A percentile compares a stretch with the other conserved stretches of the same genome.
Evolutionary conservation across 37 sponge, comb jelly and placozoan species (phyloP).

Genomic region (Oopsacas minuta): DNA sequence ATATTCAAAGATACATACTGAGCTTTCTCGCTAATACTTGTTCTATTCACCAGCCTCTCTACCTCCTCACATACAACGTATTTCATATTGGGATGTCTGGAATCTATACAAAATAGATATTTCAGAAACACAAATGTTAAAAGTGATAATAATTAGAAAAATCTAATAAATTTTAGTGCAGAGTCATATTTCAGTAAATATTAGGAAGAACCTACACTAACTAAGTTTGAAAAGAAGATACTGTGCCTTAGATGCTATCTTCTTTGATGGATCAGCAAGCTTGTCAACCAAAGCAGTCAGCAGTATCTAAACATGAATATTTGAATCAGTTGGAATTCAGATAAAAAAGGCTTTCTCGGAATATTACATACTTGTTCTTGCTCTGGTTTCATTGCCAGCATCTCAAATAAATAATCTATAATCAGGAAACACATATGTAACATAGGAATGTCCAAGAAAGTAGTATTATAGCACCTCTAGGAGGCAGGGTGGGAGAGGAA

Average conservation of each 20-base stretch:
- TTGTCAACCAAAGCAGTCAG: conserved; percentile 86
- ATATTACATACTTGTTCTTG: conserved; percentile 56
- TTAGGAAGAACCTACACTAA: conserved; percentile 12
- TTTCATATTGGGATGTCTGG: conserved; percentile 83
- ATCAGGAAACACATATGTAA: neutral
- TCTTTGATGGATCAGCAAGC: conserved; percentile 77
- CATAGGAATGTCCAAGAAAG: neutral
- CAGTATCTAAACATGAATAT: conserved; percentile 28
- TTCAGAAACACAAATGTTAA: neutral
- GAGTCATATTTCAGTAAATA: neutral
- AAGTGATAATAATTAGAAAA: neutral
- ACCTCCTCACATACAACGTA: conserved; percentile 65
- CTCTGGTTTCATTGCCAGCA: conserved; percentile 64
- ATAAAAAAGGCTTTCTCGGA: neutral
- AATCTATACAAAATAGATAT: neutral
- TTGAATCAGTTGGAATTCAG: neutral
- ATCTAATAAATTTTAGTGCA: neutral
- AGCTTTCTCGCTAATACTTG: conserved; percentile 68
- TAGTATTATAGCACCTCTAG: neutral
- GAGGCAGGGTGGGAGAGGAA: neutral
- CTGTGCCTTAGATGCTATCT: conserved; percentile 68
- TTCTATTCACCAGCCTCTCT: conserved; percentile 68
- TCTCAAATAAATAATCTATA: conserved; percentile 64
- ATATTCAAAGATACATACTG: conserved; percentile 59
- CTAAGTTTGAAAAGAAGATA: conserved; percentile 66